Conservation (phyloP, 2,797 vertebrate species). For the Alosa sapidissima region DNA sequence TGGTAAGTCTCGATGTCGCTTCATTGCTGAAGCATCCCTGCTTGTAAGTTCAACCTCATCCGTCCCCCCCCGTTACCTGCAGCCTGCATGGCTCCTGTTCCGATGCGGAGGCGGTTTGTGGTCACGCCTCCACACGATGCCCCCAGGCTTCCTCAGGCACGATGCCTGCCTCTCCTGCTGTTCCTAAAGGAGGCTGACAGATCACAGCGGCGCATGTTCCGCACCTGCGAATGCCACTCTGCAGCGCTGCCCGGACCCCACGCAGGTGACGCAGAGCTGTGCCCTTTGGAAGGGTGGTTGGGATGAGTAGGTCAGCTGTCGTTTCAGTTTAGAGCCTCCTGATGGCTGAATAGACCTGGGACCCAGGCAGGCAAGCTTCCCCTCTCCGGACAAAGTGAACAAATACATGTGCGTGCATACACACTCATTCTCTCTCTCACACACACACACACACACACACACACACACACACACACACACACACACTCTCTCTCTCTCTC, state of each 20-base stretch:
- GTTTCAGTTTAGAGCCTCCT: conserved; percentile 1
- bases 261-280: conserved; percentile 61
- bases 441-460: neutral
- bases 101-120: neutral
- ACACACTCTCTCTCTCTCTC: neutral
- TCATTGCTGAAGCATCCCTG: neutral
- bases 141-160: neutral
- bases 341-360: conserved; percentile 30
- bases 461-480: neutral
- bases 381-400: neutral
- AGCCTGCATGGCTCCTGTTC: too few relatives aligned
- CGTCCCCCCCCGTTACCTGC: neutral
- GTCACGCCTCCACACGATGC: neutral
- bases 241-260: conserved; percentile 36
- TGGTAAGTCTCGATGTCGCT: neutral
- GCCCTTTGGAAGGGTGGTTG: conserved; percentile 65
- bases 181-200: conserved; percentile 14
- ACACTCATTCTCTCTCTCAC: neutral
- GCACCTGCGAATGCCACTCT: conserved; percentile 40
- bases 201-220: conserved; percentile 9
- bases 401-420: neutral
- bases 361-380: neutral
- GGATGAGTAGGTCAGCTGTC: conserved; percentile 60
- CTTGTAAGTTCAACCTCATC: neutral
- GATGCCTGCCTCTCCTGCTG: neutral